phyloP scores from a whole-genome alignment of 2,888 invertebrate genomes.

The Cacoxenus indagator region DNA sequence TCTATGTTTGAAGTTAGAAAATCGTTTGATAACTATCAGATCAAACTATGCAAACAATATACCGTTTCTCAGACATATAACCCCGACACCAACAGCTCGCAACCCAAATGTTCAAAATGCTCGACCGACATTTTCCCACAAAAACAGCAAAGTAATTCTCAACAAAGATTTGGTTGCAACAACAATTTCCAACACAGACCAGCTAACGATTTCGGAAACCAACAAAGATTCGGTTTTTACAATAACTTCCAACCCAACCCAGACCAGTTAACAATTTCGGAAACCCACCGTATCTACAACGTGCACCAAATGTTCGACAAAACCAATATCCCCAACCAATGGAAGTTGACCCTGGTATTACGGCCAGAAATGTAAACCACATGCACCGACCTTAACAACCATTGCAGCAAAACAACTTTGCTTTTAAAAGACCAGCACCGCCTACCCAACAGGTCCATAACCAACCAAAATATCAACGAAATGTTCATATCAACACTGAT shows the following conservation, averaged over 20 bases:
- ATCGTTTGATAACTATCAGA: conserved; percentile 28
- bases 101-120: background rate
- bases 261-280: too few relatives aligned
- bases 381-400: too few relatives aligned
- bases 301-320: conserved; percentile 4
- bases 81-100: background rate
- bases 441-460: background rate
- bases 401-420: too few relatives aligned
- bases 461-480: background rate
- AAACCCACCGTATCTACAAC: background rate
- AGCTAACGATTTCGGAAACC: background rate
- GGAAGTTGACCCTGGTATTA: conserved; percentile 29
- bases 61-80: background rate
- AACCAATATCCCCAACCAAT: conserved; percentile 30
- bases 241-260: too few relatives aligned
- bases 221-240: background rate
- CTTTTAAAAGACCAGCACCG: background rate
- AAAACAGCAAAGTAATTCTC: background rate
- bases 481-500: background rate
- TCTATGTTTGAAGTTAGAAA: conserved; percentile 32
- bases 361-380: conserved; percentile 23
- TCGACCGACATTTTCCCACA: background rate
- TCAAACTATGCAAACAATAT: background rate
- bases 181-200: background rate
- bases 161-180: background rate